Conservation (phyloP, 2,888 invertebrate species). For the Carabus problematicus region DNA sequence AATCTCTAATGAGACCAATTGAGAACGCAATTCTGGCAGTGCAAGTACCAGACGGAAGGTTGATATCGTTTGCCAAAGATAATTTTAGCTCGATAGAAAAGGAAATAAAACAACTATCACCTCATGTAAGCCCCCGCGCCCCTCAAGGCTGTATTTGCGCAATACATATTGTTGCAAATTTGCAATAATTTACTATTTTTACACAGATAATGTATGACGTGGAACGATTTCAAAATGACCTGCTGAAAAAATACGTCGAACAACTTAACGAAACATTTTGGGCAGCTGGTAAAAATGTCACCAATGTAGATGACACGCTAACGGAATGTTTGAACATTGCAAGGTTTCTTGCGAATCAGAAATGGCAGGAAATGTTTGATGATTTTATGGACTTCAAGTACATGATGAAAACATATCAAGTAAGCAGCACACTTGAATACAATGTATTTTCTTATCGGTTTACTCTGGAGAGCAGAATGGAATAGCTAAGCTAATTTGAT, state of each 20-base stretch:
- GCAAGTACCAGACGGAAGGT: slow-evolving; percentile 20
- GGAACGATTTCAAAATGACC: slow-evolving; percentile 25
- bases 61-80: slow-evolving; percentile 24
- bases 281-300: not conserved
- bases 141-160: no score
- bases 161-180: not conserved
- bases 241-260: slow-evolving; percentile 19
- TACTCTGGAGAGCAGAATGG: not conserved
- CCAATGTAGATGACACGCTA: slow-evolving; percentile 15
- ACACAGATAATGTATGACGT: slow-evolving; percentile 32
- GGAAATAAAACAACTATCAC: slow-evolving; percentile 13
- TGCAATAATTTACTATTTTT: slow-evolving; percentile 12
- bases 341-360: slow-evolving; percentile 22
- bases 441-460: slow-evolving; percentile 4
- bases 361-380: slow-evolving; percentile 20
- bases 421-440: slow-evolving; percentile 25
- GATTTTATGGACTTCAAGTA: slow-evolving; percentile 37
- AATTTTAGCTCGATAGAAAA: slow-evolving; percentile 32
- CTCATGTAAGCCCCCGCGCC: slow-evolving; percentile 16
- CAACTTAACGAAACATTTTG: slow-evolving; percentile 19
- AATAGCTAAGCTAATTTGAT: not conserved
- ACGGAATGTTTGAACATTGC: slow-evolving; percentile 29
- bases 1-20: slow-evolving; percentile 13
- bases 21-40: slow-evolving; percentile 28
- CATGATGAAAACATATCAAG: slow-evolving; percentile 33